Evolutionary conservation across 2,888 invertebrate species (phyloP), one percentile per base, ranked within the genome.

Genomic region (Thereva unica): DNA sequence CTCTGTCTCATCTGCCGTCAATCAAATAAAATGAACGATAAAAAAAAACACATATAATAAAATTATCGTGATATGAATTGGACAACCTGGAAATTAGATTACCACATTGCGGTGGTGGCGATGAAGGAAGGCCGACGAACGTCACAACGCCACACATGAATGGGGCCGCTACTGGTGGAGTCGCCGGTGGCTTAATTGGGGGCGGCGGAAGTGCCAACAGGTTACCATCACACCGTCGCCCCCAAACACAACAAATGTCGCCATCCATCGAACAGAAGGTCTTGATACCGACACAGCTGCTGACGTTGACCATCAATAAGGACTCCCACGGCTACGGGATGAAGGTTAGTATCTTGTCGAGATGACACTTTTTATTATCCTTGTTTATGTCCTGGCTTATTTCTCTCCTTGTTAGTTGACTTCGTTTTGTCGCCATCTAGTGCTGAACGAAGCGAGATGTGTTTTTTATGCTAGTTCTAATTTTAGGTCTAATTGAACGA

Each of bases 311-410:
- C 55, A 80, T 81, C 69, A 77, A 80, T 42, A 82, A 82, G 73
- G 82, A 81, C 72, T 77, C 77, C 38, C 78, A 78, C 71, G 81
- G 81, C 68, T 81, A 81, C 70, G 81, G 81, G 53, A 81, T 81
- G 81, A 81, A 81, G 79, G 81, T 81, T 63, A 41, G 65, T 65
- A 44, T 42, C n/a, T n/a, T n/a, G n/a, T n/a, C 5, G 10, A 8
- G 42, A 10, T 12, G 47, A n/a, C n/a, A 9, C 1, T 9, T 42
- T 42, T n/a, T n/a, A 9, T 9, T 10, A 10, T 42, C 8, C 9
- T 42, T n/a, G 3, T 42, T 9, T 9, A 7, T 42, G 1, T 42
- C 9, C 9, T 7, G 9, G 9, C 7, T 42, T 9, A 42, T 42
- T 42, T 7, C 9, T 42, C 42, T 42, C 7, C 42, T 42, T 23